Evolutionary conservation across 2,888 invertebrate genomes (phyloP).

Genomic region (Anarsia innoxiella): DNA sequence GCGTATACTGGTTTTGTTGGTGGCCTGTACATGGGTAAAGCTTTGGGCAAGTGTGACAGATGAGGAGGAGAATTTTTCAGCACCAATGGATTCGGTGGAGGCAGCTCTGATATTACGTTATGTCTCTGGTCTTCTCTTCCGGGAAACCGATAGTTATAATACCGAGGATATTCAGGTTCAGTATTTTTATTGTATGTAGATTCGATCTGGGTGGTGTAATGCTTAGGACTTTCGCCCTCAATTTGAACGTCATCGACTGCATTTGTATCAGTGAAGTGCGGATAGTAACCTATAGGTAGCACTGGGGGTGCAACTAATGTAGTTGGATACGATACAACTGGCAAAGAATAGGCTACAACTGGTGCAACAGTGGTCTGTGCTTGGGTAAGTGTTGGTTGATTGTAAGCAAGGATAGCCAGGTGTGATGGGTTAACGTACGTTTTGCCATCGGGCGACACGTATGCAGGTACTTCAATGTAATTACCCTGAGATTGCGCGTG

Average conservation of each 20-base stretch:
- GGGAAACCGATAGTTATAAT: conserved; percentile 48
- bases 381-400: conserved; percentile 40
- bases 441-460: conserved; percentile 41
- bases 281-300: conserved; percentile 41
- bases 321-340: conserved; percentile 43
- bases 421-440: conserved; percentile 27
- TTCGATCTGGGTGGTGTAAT: conserved; percentile 41
- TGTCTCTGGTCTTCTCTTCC: conserved; percentile 44
- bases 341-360: conserved; percentile 46
- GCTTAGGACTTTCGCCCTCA: conserved; percentile 38
- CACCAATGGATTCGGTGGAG: conserved; percentile 50
- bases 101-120: conserved; percentile 40
- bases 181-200: conserved; percentile 32
- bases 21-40: conserved; percentile 53
- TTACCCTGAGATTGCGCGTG: conserved; percentile 21
- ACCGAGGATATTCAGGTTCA: conserved; percentile 39
- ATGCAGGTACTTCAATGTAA: conserved; percentile 49
- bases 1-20: conserved; percentile 51
- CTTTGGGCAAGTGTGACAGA: conserved; percentile 55
- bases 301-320: conserved; percentile 38
- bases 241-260: conserved; percentile 40
- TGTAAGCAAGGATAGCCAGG: conserved; percentile 30
- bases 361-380: conserved; percentile 41
- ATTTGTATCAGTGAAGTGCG: conserved; percentile 42
- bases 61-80: conserved; percentile 47